These are phyloP conservation scores for Tetranychus cinnabarinus DNA, from an alignment of 1,140 invertebrate species.

Conservation along the genomic window DNA sequence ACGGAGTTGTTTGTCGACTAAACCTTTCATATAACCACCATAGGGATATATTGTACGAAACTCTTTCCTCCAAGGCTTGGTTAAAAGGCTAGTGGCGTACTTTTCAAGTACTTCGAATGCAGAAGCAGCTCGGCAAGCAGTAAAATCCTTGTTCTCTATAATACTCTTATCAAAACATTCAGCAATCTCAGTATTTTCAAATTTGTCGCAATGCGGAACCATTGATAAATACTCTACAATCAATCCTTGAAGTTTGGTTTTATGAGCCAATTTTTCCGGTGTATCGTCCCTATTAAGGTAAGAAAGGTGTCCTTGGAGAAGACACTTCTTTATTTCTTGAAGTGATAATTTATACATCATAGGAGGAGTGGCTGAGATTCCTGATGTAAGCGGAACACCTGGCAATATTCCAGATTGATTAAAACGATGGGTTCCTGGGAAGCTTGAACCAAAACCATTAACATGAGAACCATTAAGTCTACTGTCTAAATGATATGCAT, in stretches of 20 bases:
- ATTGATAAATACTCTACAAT: constrained; percentile 12
- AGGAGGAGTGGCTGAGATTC: too few relatives aligned
- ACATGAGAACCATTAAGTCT: too few relatives aligned
- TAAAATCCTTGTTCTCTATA: constrained; percentile 42
- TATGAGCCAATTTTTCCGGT: constrained; percentile 10
- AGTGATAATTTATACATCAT: too few relatives aligned
- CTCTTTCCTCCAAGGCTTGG: constrained; percentile 66
- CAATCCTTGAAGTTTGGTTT: constrained; percentile 11
- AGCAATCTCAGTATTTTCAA: constrained; percentile 9
- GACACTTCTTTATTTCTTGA: background rate
- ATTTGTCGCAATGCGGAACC: constrained; percentile 12
- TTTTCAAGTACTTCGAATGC: constrained; percentile 58
- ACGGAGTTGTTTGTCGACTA: constrained; percentile 48
- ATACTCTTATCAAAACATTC: constrained; percentile 28
- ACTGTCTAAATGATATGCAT: too few relatives aligned
- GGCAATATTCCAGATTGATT: too few relatives aligned
- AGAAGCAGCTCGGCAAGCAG: constrained; percentile 45
- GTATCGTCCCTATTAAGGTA: constrained; percentile 14
- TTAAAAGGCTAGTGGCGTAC: constrained; percentile 56
- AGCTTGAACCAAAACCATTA: too few relatives aligned
- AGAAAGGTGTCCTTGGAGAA: constrained; percentile 9
- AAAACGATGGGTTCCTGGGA: too few relatives aligned
- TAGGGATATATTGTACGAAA: constrained; percentile 33
- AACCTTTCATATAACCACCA: constrained; percentile 60
- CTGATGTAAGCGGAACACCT: too few relatives aligned